Evolutionary conservation across 2,888 invertebrate genomes (phyloP).

Genomic region (Callinectes sapidus): DNA sequence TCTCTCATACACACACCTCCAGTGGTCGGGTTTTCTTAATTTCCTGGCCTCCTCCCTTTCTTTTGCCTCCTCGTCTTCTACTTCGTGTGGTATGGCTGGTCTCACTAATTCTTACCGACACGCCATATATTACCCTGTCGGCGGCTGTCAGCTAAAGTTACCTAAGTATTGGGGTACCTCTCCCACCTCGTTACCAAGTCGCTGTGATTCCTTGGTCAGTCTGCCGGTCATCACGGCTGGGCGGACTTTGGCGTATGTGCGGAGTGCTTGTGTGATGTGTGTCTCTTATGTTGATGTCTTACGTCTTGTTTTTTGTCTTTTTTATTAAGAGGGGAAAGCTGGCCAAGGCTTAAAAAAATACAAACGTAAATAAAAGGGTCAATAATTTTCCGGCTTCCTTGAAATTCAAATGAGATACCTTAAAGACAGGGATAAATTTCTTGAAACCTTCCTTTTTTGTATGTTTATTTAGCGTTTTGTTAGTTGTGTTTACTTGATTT

Average conservation of each 20-base stretch:
- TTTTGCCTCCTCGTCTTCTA: background rate
- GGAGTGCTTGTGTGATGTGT: background rate
- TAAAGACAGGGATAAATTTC: too few species aligned
- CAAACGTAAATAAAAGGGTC: too few species aligned
- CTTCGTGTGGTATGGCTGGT: background rate
- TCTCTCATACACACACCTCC: too few species aligned
- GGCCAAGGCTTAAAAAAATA: too few species aligned
- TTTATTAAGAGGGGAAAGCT: too few species aligned
- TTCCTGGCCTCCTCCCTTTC: background rate
- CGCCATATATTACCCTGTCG: slow-evolving; percentile 53
- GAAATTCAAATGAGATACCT: too few species aligned
- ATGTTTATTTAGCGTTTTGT: too few species aligned
- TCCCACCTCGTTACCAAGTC: slow-evolving; percentile 39
- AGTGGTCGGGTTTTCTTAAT: background rate
- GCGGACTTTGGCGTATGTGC: background rate
- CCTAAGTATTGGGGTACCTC: slow-evolving; percentile 53
- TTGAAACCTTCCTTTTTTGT: too few species aligned
- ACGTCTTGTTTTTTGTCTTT: background rate
- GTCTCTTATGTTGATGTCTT: background rate
- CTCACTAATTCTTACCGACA: slow-evolving; percentile 51
- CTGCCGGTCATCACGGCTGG: background rate
- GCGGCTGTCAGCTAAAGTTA: slow-evolving; percentile 50
- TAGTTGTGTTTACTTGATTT: background rate
- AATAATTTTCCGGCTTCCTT: too few species aligned
- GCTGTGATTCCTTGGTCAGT: slow-evolving; percentile 5